Evolutionary conservation across 2,797 vertebrate species (phyloP).

Genomic region (Caiman crocodilus): DNA sequence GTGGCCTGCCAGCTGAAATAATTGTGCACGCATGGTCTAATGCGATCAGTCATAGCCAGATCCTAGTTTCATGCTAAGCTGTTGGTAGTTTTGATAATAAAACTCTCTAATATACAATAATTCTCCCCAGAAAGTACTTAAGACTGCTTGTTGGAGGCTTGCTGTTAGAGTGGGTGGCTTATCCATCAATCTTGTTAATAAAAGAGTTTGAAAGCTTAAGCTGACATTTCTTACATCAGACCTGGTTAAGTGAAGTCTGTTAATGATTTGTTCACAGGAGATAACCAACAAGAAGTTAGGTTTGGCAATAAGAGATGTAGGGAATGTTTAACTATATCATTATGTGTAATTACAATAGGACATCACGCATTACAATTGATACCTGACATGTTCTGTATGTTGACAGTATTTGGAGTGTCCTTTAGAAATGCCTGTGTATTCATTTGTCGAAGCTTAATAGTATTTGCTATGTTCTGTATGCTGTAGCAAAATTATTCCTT

Average conservation of each 20-base stretch:
- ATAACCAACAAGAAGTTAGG: neutral
- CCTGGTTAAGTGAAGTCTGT: neutral
- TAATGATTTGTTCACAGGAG: neutral
- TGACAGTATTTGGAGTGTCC: neutral
- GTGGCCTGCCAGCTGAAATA: no score
- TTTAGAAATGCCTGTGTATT: neutral
- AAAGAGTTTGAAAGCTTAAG: neutral
- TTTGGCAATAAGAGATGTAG: neutral
- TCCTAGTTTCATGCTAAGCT: slow-evolving; percentile 31
- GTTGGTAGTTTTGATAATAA: slow-evolving; percentile 41
- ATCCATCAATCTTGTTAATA: neutral
- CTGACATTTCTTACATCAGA: neutral
- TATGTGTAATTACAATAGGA: neutral
- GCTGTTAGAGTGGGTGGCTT: neutral
- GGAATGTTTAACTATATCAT: neutral
- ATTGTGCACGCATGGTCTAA: neutral
- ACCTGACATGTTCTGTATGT: neutral
- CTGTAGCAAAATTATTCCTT: neutral
- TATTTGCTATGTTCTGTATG: neutral
- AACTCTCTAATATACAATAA: slow-evolving; percentile 24
- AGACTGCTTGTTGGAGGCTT: neutral
- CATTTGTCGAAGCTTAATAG: neutral
- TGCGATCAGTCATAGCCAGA: slow-evolving; percentile 6
- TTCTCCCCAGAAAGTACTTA: slow-evolving; percentile 25
- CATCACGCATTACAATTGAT: neutral